Percentiles rank a stretch among this genome's conserved stretches.
Evolutionary conservation across 2,888 invertebrate genomes (phyloP).

Genomic region (Dasysyrphus tricinctus): DNA sequence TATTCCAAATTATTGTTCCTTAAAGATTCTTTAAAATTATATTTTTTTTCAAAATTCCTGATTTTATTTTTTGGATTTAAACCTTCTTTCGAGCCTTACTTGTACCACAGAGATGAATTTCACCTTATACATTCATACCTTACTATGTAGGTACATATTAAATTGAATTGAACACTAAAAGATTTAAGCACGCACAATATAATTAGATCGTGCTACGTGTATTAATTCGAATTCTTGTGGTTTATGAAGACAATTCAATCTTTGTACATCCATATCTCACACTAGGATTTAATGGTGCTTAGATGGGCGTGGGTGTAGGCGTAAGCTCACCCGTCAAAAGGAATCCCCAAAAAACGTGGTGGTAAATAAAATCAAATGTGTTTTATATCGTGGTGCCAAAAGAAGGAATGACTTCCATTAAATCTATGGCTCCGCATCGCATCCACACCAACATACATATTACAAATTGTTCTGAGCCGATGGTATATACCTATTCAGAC

Average conservation of each 20-base stretch:
- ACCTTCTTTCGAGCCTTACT: too few relatives aligned
- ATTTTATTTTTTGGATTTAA: too few relatives aligned
- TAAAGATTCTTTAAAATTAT: too few relatives aligned
- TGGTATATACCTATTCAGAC: not conserved
- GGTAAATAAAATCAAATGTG: slow-evolving; percentile 62
- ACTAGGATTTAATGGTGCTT: slow-evolving; percentile 35
- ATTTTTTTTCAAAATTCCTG: too few relatives aligned
- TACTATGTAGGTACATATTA: too few relatives aligned
- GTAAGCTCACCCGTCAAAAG: not conserved
- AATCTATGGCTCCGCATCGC: slow-evolving; percentile 21
- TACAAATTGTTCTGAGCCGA: slow-evolving; percentile 37
- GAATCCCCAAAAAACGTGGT: slow-evolving; percentile 26
- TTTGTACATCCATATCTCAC: slow-evolving; percentile 41
- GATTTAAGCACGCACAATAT: slow-evolving; percentile 69
- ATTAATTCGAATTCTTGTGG: slow-evolving; percentile 35
- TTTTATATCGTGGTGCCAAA: slow-evolving; percentile 28
- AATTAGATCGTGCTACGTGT: slow-evolving; percentile 56
- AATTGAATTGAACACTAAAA: slow-evolving; percentile 54
- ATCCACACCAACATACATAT: not conserved
- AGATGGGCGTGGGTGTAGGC: not conserved
- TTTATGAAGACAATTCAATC: slow-evolving; percentile 67
- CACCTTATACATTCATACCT: too few relatives aligned
- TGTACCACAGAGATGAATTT: too few relatives aligned
- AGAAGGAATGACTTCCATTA: slow-evolving; percentile 56
- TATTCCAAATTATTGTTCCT: too few relatives aligned